Evolutionary conservation across 1,140 invertebrate species (phyloP).

Genomic region (Cryptotermes secundus): DNA sequence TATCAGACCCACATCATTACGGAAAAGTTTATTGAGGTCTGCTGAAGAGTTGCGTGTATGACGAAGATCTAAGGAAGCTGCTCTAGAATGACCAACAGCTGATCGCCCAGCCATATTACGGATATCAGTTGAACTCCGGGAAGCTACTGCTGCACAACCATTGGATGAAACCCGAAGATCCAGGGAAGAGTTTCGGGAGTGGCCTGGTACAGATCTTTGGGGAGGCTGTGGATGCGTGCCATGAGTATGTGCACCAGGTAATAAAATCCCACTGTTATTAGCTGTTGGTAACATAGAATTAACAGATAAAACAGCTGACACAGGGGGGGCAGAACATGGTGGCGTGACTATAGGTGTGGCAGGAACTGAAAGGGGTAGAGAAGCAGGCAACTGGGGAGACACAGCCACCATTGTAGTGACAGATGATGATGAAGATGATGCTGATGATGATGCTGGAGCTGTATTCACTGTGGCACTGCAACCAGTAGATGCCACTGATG

Average conservation of each 20-base stretch:
- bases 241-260: constrained; percentile 33
- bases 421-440: not conserved
- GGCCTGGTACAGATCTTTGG: constrained; percentile 40
- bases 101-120: constrained; percentile 36
- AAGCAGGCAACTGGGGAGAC: constrained; percentile 14
- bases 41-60: constrained; percentile 76
- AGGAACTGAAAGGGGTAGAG: constrained; percentile 9
- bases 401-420: too few relatives aligned
- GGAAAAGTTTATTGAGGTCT: constrained; percentile 72
- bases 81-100: constrained; percentile 68
- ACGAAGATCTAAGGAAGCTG: constrained; percentile 78
- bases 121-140: constrained; percentile 49
- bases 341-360: not conserved
- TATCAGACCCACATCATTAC: constrained; percentile 68
- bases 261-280: not conserved
- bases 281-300: not conserved
- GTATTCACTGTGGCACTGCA: not conserved
- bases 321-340: not conserved
- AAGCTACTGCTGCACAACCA: constrained; percentile 44
- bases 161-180: constrained; percentile 65
- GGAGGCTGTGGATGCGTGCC: constrained; percentile 35
- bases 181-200: constrained; percentile 77
- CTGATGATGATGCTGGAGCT: constrained; percentile 23
- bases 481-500: constrained; percentile 35
- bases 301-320: not conserved